These are phyloP conservation scores for Microtus obscurus DNA, from an alignment of 2,797 vertebrate species.

Conservation along the genomic window DNA sequence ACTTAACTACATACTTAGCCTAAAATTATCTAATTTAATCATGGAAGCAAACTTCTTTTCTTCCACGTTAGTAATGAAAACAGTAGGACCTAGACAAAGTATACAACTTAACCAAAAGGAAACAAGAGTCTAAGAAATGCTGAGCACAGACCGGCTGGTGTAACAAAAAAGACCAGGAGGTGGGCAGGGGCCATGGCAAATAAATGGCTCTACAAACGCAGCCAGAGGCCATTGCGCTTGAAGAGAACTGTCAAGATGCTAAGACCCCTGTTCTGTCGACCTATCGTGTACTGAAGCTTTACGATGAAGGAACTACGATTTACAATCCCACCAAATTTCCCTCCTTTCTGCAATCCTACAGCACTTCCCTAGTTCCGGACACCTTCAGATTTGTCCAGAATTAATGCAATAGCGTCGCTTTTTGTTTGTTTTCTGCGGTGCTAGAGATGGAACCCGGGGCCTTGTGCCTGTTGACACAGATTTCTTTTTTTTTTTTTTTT, in stretches of 20 bases:
- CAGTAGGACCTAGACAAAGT: neutral
- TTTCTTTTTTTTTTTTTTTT: too few relatives aligned
- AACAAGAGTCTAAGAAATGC: neutral
- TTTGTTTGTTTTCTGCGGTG: neutral
- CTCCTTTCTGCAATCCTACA: neutral
- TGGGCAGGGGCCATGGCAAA: rapidly evolving
- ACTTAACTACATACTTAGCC: neutral
- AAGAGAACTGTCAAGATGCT: neutral
- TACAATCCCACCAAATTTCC: neutral
- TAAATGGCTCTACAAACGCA: neutral
- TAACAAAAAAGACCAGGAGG: neutral
- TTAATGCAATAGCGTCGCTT: rapidly evolving
- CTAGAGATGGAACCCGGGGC: neutral
- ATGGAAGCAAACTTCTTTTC: neutral
- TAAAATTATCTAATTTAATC: conserved; percentile 18
- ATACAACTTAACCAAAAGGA: neutral
- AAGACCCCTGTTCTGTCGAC: neutral
- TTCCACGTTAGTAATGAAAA: neutral
- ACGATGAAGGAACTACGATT: neutral
- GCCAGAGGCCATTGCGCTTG: neutral
- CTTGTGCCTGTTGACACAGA: neutral
- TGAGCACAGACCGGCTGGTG: neutral
- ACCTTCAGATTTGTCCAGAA: neutral
- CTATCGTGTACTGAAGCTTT: neutral
- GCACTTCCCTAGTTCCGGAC: rapidly evolving